Conservation (phyloP, 37 sponge, comb jelly and placozoan species). For the Spongilla lacustris region DNA sequence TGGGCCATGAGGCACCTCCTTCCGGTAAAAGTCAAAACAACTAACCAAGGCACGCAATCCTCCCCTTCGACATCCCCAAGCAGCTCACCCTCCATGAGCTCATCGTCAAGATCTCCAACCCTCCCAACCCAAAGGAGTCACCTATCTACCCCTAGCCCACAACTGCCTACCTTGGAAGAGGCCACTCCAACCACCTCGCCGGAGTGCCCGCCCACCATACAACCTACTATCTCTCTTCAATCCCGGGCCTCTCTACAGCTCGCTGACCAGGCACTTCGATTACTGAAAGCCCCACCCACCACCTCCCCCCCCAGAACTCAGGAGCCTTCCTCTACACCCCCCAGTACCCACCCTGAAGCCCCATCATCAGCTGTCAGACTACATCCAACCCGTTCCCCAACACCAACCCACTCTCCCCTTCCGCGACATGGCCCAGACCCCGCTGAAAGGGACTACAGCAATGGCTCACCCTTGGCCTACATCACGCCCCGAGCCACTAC, state of each 20-base stretch:
- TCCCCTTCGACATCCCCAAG: constrained; percentile 1
- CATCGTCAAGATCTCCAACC: constrained; percentile 1
- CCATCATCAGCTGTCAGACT: constrained; percentile 1
- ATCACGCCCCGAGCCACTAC: constrained; percentile 1
- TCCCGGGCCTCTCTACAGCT: constrained; percentile 1
- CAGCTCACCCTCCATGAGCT: constrained; percentile 1
- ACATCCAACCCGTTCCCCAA: background rate
- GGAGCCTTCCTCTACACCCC: background rate
- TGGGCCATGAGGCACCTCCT: constrained; percentile 1
- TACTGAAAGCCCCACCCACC: constrained; percentile 1
- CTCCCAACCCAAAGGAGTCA: constrained; percentile 1
- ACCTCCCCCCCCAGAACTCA: constrained; percentile 1
- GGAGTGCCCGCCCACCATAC: background rate
- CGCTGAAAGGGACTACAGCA: background rate
- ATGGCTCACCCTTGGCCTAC: constrained; percentile 1
- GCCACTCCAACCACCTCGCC: constrained; percentile 1
- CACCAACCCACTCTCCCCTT: background rate
- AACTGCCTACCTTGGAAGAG: constrained; percentile 1
- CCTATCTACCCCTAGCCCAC: constrained; percentile 1
- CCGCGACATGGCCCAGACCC: constrained; percentile 1
- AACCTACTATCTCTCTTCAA: constrained; percentile 1
- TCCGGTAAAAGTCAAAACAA: constrained; percentile 1
- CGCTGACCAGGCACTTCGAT: constrained; percentile 1
- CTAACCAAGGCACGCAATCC: constrained; percentile 1
- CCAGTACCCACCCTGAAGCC: background rate